These are phyloP conservation scores for Diplodus puntazzo DNA, from an alignment of 2,797 vertebrate genomes.

Conservation along the genomic window DNA sequence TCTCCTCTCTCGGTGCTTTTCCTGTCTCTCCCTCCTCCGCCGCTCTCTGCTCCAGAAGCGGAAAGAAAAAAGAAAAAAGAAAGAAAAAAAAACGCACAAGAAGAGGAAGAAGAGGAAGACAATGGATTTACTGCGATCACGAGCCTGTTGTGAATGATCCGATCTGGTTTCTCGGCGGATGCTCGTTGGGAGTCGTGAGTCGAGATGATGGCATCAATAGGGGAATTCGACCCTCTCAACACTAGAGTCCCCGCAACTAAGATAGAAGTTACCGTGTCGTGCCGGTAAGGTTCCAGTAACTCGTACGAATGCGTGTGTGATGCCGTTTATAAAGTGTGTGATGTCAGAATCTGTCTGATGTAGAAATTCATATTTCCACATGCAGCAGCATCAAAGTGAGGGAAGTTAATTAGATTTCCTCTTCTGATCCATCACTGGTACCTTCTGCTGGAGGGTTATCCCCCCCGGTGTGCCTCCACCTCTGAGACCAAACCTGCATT, in stretches of 20 bases:
- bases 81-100: no score
- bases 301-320: neutral
- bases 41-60: conserved; percentile 17
- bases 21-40: conserved; percentile 23
- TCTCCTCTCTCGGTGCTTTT: neutral
- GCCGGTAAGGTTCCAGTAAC: conserved; percentile 86
- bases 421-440: neutral
- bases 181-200: conserved; percentile 48
- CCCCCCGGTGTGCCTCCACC: neutral
- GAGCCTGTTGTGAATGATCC: conserved; percentile 54
- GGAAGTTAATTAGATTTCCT: conserved; percentile 5
- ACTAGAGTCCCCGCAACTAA: conserved; percentile 94
- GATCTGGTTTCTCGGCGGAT: conserved; percentile 40
- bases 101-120: conserved; percentile 16
- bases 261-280: conserved; percentile 95
- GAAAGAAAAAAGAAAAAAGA: no score
- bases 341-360: neutral
- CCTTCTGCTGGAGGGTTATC: neutral
- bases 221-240: conserved; percentile 90
- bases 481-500: neutral
- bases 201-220: conserved; percentile 91
- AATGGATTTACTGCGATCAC: conserved; percentile 73
- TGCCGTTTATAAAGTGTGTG: neutral
- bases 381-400: neutral
- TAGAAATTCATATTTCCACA: neutral